A percentile compares a stretch with the other conserved stretches of the same genome.
Evolutionary conservation across 2,113 vertebrate species (phyloP).

Genomic region (Rynchops niger): DNA sequence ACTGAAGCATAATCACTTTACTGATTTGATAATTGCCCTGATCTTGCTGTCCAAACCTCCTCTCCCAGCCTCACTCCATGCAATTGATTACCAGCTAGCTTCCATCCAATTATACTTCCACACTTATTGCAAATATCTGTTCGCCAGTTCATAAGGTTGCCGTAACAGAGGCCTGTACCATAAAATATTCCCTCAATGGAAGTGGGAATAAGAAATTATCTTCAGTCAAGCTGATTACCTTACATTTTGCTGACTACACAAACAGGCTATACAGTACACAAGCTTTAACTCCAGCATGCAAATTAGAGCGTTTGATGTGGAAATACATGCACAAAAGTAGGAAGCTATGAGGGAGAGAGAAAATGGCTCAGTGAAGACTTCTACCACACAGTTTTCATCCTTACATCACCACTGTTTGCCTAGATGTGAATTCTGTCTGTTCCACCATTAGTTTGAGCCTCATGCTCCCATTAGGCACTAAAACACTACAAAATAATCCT

Average conservation of each 20-base stretch:
- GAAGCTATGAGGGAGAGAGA: conserved; percentile 5
- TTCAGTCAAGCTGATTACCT: neutral
- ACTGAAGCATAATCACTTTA: neutral
- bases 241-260: neutral
- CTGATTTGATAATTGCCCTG: neutral
- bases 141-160: neutral
- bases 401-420: neutral
- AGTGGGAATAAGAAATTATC: neutral
- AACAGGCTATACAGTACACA: neutral
- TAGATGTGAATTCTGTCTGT: neutral
- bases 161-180: neutral
- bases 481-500: neutral
- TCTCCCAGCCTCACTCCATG: neutral
- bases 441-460: neutral
- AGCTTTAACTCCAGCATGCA: neutral
- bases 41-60: neutral
- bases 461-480: neutral
- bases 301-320: conserved; percentile 25
- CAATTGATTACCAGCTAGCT: neutral
- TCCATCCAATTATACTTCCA: neutral
- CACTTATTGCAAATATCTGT: neutral
- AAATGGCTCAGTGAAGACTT: neutral
- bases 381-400: neutral
- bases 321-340: conserved; percentile 7
- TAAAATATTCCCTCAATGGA: neutral